Evolutionary conservation across 1,140 invertebrate genomes (phyloP).

Genomic region (Drosophila nebulosa): DNA sequence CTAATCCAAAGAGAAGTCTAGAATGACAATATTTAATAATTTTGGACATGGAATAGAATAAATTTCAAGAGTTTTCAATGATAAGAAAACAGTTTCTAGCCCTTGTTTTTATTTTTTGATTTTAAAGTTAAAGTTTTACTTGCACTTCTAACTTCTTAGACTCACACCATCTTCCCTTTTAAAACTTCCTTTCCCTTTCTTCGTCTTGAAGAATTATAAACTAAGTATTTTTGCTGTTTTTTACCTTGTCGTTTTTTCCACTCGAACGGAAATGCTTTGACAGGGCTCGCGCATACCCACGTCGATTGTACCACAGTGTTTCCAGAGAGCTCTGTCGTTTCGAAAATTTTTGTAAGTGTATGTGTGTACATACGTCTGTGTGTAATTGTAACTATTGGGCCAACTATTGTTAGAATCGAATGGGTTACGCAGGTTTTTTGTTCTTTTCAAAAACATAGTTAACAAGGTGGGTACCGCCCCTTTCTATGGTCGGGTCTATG

Average conservation of each 20-base stretch:
- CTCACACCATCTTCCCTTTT: background rate
- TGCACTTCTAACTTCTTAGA: background rate
- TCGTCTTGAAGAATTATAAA: conserved; percentile 8
- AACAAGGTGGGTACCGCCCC: conserved; percentile 24
- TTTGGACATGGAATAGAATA: no score
- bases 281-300: conserved; percentile 66
- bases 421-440: conserved; percentile 62
- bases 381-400: conserved; percentile 52
- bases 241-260: conserved; percentile 60
- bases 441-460: conserved; percentile 51
- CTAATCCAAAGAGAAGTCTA: no score
- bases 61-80: no score
- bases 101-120: no score
- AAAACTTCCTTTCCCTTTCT: background rate
- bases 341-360: background rate
- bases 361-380: background rate
- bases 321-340: background rate
- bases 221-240: conserved; percentile 28
- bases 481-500: background rate
- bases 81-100: no score
- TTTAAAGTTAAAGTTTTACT: no score
- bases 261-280: conserved; percentile 71
- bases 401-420: conserved; percentile 74
- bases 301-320: conserved; percentile 25
- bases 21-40: no score